These are phyloP conservation scores for Hemiscyllium ocellatum DNA, from an alignment of 2,113 vertebrate genomes.

Conservation along the genomic window DNA sequence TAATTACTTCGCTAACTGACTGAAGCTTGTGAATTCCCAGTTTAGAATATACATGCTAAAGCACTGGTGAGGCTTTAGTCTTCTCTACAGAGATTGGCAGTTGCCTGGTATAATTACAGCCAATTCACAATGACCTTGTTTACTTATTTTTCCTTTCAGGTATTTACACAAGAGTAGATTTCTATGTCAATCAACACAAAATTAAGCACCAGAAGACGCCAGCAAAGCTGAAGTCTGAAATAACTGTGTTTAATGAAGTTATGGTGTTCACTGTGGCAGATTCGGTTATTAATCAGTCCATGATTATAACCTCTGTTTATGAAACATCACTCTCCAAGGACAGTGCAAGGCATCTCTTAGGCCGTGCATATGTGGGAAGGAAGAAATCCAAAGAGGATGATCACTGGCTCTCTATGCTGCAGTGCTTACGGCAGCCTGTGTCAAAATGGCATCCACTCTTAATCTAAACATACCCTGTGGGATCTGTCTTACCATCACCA, in stretches of 20 bases:
- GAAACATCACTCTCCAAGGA: slow-evolving; percentile 45
- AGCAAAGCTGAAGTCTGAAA: slow-evolving; percentile 40
- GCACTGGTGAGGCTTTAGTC: not conserved
- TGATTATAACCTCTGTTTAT: slow-evolving; percentile 55
- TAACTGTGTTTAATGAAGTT: slow-evolving; percentile 64
- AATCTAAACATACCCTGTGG: slow-evolving; percentile 40
- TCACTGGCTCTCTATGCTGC: slow-evolving; percentile 61
- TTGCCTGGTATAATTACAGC: not conserved
- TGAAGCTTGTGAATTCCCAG: not conserved
- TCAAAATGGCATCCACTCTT: slow-evolving; percentile 63
- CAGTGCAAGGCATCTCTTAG: slow-evolving; percentile 53
- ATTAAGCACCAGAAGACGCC: slow-evolving; percentile 61
- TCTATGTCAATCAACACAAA: slow-evolving; percentile 58
- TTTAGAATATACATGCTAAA: not conserved
- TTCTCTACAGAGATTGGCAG: not conserved
- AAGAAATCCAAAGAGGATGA: slow-evolving; percentile 46
- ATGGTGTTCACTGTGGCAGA: slow-evolving; percentile 59
- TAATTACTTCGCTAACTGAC: not conserved
- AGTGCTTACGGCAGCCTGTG: slow-evolving; percentile 59
- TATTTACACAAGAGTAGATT: slow-evolving; percentile 53
- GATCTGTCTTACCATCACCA: not conserved
- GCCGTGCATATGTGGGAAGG: slow-evolving; percentile 56
- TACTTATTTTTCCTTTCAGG: slow-evolving; percentile 44
- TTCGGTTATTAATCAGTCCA: slow-evolving; percentile 49
- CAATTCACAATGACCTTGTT: slow-evolving; percentile 11